Percentiles rank a stretch among this genome's conserved stretches.
These are phyloP conservation scores for Drosophila cognata DNA, from an alignment of 2,888 invertebrate genomes.

Conservation along the genomic window DNA sequence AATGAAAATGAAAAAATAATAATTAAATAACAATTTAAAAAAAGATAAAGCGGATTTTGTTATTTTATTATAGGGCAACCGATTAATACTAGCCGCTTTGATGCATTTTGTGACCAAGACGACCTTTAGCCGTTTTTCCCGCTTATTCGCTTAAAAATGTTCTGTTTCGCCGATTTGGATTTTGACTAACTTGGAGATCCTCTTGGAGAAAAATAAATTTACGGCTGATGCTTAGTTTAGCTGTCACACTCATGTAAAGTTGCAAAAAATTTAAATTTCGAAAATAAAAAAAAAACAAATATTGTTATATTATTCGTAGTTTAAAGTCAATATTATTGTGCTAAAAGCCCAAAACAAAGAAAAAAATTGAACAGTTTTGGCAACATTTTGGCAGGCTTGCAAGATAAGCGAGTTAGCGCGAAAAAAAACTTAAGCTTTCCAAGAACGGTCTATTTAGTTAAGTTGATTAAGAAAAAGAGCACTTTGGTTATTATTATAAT, in stretches of 20 bases:
- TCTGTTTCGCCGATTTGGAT: background rate
- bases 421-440: background rate
- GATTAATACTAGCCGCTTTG: background rate
- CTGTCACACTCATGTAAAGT: background rate
- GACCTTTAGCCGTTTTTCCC: background rate
- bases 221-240: background rate
- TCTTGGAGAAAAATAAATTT: background rate
- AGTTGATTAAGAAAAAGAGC: background rate
- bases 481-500: background rate
- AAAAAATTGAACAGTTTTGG: background rate
- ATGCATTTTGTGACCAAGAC: background rate
- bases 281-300: background rate
- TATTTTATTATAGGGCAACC: background rate
- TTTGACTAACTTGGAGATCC: background rate
- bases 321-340: background rate
- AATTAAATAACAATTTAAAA: constrained; percentile 79
- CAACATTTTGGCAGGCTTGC: background rate
- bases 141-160: background rate
- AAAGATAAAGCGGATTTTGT: constrained; percentile 8
- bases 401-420: background rate
- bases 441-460: background rate
- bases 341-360: background rate
- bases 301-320: background rate
- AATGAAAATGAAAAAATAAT: constrained; percentile 58
- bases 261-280: background rate